Conservation (phyloP, 2,888 invertebrate species). For the Parnassius glacialis region DNA sequence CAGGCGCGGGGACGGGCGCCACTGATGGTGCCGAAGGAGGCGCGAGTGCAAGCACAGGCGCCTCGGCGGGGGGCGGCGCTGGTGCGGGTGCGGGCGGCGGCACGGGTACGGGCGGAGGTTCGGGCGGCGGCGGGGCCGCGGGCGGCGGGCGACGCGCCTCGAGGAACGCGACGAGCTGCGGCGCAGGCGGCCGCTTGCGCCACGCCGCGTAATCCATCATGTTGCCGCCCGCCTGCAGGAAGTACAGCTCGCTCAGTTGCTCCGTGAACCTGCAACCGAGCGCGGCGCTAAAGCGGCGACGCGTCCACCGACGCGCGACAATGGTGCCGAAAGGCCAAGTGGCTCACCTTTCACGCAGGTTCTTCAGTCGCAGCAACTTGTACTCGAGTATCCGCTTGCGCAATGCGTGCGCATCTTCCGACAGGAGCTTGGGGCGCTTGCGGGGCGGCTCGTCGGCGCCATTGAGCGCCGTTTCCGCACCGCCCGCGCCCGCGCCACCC, state of each 20-base stretch:
- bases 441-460: constrained; percentile 59
- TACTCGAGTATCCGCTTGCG: constrained; percentile 86
- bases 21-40: constrained; percentile 74
- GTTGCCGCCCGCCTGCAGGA: constrained; percentile 92
- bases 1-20: constrained; percentile 66
- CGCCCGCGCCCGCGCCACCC: constrained; percentile 39
- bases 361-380: constrained; percentile 85
- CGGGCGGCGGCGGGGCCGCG: constrained; percentile 80
- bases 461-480: constrained; percentile 42
- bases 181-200: constrained; percentile 89
- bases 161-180: constrained; percentile 87
- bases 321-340: background rate
- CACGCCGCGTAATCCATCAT: constrained; percentile 93
- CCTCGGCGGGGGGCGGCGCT: constrained; percentile 36
- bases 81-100: constrained; percentile 62
- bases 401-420: constrained; percentile 61
- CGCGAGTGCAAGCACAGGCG: constrained; percentile 40
- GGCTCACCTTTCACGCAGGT: constrained; percentile 83
- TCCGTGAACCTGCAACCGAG: constrained; percentile 83
- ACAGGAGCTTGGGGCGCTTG: constrained; percentile 49
- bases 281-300: constrained; percentile 30
- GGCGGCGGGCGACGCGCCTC: constrained; percentile 85
- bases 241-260: constrained; percentile 91
- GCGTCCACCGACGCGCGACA: constrained; percentile 25
- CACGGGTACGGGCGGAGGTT: constrained; percentile 79